Base-by-base conservation (phyloP, 2,113 vertebrate species). In the Sander vitreus region DNA sequence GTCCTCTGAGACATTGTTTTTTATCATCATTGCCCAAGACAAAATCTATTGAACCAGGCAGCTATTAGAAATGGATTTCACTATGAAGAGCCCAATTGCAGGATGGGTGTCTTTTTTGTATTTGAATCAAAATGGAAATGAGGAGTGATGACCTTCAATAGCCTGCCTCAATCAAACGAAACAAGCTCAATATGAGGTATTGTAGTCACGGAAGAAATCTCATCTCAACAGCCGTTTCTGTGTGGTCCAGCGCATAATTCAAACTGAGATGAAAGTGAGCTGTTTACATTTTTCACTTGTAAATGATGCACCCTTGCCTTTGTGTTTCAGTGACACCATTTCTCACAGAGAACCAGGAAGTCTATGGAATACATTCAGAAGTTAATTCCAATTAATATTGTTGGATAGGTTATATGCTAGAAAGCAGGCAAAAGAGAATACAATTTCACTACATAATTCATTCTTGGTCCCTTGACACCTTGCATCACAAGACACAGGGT, bases 81-180 rank as follows among this genome's bases (percentile, higher is more conserved):
- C 67, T 21, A 65, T 75, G 73, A 81, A 69, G 59, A 79, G 76
- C 63, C 78, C 87, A 76, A 79, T 66, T 80, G 71, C 39, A 60
- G 19, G 15, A 90, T 62, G 73, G 88, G 71, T 88, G 73, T 76
- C 3, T 80, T 68, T 73, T 80, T 79, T 53, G 19, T 36, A 76
- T 91, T 88, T 78, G 82, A 92, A 90, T 91, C 79, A 93, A 89
- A 93, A 92, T 92, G 86, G 83, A 91, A 93, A 90, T 91, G 82
- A 92, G 88, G 74, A 91, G 55, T 71, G 89, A 88, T 89, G 90
- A 89, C 90, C 88, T 85, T 85, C 67, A 78, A 81, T 81, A 83
- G 45, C 73, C 50, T 64, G 68, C n/a, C 68, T 57, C 64, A 87
- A 87, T 89, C 85, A 84, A 71, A 55, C 80, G 64, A 78, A 87